These are phyloP conservation scores for Achroia grisella DNA, from an alignment of 1,140 invertebrate genomes.

Conservation along the genomic window DNA sequence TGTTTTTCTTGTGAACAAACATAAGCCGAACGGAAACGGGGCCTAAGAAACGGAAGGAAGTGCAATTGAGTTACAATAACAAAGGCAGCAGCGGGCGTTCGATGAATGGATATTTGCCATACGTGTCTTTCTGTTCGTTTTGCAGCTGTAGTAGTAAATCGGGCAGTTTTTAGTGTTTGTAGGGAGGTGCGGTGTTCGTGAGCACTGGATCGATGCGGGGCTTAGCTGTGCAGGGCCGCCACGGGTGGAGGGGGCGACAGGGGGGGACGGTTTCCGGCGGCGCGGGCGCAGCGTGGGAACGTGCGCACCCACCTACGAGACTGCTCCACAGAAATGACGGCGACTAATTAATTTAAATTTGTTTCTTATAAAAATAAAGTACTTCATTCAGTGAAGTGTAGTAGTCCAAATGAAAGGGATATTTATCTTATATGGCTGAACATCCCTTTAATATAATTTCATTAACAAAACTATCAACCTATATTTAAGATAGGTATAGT, in stretches of 20 bases:
- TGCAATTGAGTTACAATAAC: slow-evolving; percentile 21
- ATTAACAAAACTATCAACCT: no score
- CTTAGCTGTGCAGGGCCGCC: slow-evolving; percentile 28
- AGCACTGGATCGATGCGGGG: slow-evolving; percentile 37
- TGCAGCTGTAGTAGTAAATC: slow-evolving; percentile 23
- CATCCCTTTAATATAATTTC: no score
- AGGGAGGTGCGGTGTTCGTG: slow-evolving; percentile 32
- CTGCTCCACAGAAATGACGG: slow-evolving; percentile 51
- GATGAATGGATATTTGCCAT: slow-evolving; percentile 40
- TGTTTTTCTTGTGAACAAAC: slow-evolving; percentile 4
- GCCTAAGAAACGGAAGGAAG: slow-evolving; percentile 29
- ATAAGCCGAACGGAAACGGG: slow-evolving; percentile 2
- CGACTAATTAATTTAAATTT: slow-evolving; percentile 67
- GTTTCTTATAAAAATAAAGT: slow-evolving; percentile 35
- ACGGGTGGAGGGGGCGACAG: slow-evolving; percentile 8
- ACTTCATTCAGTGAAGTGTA: slow-evolving; percentile 10
- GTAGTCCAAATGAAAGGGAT: no score
- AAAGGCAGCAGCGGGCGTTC: slow-evolving; percentile 17
- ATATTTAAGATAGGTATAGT: no score
- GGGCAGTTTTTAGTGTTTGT: slow-evolving; percentile 29
- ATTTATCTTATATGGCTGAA: no score
- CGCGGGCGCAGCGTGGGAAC: slow-evolving; percentile 62
- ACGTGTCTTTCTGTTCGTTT: slow-evolving; percentile 31
- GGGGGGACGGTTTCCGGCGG: slow-evolving; percentile 51
- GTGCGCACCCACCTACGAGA: slow-evolving; percentile 41